phyloP scores from a whole-genome alignment of 1,140 invertebrate species.

The Pissodes strobi region DNA sequence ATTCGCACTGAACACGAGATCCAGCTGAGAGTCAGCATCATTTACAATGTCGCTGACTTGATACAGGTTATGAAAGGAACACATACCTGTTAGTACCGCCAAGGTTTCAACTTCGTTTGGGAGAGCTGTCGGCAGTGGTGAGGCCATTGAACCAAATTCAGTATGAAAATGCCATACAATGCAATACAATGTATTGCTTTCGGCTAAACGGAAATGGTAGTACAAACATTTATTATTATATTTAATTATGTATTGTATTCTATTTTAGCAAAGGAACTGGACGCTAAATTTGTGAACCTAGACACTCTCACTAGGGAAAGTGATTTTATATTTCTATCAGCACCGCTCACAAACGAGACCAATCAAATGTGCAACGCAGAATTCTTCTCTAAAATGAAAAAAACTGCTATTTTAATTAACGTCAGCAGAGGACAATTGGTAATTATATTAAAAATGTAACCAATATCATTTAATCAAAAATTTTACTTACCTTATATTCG shows the following conservation, averaged over 20 bases:
- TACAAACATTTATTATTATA: too few relatives aligned
- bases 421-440: conserved; percentile 80
- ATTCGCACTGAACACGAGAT: too few relatives aligned
- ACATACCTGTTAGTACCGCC: too few relatives aligned
- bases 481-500: too few relatives aligned
- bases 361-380: conserved; percentile 73
- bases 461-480: too few relatives aligned
- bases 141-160: too few relatives aligned
- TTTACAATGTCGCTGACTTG: too few relatives aligned
- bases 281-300: conserved; percentile 72
- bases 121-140: too few relatives aligned
- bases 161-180: background rate
- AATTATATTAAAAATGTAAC: background rate
- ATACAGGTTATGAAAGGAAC: too few relatives aligned
- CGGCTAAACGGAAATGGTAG: background rate
- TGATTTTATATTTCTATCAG: conserved; percentile 81
- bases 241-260: background rate
- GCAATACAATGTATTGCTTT: background rate
- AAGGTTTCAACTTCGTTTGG: too few relatives aligned
- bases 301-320: conserved; percentile 72
- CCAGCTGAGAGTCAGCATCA: too few relatives aligned
- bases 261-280: conserved; percentile 60
- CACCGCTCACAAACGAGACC: conserved; percentile 75
- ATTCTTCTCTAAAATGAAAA: conserved; percentile 83
- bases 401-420: conserved; percentile 83